Evolutionary conservation across 2,888 invertebrate species (phyloP), one percentile per base, ranked within the genome.

Genomic region (Protodeltote pygarga): DNA sequence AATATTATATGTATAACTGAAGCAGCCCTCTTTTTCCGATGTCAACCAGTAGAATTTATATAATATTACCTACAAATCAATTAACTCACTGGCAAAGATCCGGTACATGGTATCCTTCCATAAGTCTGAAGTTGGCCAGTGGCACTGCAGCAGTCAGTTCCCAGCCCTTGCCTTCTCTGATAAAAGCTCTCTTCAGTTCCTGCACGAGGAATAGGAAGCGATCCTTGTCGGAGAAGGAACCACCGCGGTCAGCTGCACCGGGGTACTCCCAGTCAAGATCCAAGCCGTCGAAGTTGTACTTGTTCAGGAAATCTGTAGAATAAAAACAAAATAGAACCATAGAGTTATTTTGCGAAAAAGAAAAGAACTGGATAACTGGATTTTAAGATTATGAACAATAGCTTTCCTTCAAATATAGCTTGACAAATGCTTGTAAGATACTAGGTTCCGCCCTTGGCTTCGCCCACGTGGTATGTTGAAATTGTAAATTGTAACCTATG

Each of bases 241-340:
- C 97, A 4, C 97, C 97, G 17, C 97, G 94, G 82, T 97, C 97
- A 0, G 96, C 94, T 0, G 97, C 97, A 0, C 96, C 97, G 1
- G 97, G 97, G 78, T 97, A 97, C 83, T 97, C 97, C 97, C 97
- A 97, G 77, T 97, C 97, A 70, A 97, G 91, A 77, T 97, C 97
- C 72, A 97, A 94, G 0, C 97, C 97, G 73, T 97, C 97, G 65
- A 97, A 97, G 14, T 93, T 87, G 75, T 97, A 97, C 71, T 94
- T 92, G 37, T 95, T 90, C 92, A 97, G 93, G 77, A 96, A 97
- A 60, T 93, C 95, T 95, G 77, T 8, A n/a, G n/a, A n/a, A n/a
- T n/a, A 1, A 5, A 31, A 17, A 17, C 0, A 24, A 28, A 20
- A 14, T 6, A 3, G 0, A 1, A n/a, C 9, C 21, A 9, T 9